Percentiles rank a stretch among this genome's conserved stretches.
Evolutionary conservation across 2,113 vertebrate species (phyloP).

Genomic region (Sander vitreus): DNA sequence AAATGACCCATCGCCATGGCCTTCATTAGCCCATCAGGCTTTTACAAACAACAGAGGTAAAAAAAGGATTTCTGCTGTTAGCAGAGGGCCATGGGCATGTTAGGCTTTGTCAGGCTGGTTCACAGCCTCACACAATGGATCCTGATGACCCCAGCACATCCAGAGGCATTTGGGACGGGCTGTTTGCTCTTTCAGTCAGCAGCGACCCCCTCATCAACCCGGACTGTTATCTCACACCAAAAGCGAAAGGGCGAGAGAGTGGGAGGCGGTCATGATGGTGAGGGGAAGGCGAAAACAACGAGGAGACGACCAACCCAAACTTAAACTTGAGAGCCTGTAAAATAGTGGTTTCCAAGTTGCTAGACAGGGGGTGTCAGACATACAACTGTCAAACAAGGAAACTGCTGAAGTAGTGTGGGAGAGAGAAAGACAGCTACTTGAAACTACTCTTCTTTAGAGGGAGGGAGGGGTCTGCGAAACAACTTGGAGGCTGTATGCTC

Average conservation of each 20-base stretch:
- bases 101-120: conserved; percentile 38
- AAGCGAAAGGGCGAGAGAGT: conserved; percentile 32
- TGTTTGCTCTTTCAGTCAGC: conserved; percentile 59
- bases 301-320: conserved; percentile 35
- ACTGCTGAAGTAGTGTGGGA: conserved; percentile 64
- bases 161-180: conserved; percentile 27
- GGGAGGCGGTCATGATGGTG: conserved; percentile 17
- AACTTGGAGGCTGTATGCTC: conserved; percentile 54
- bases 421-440: conserved; percentile 69
- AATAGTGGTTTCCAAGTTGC: conserved; percentile 70
- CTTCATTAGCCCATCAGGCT: conserved; percentile 70
- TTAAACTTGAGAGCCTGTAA: conserved; percentile 53
- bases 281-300: background rate
- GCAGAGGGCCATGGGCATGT: conserved; percentile 35
- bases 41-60: conserved; percentile 60
- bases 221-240: conserved; percentile 60
- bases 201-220: conserved; percentile 43
- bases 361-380: conserved; percentile 66
- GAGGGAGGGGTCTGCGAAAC: conserved; percentile 52
- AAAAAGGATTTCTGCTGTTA: conserved; percentile 50
- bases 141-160: conserved; percentile 76
- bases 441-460: conserved; percentile 55
- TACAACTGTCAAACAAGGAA: conserved; percentile 77
- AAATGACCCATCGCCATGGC: conserved; percentile 68
- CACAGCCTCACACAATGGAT: conserved; percentile 56